A percentile compares a stretch with the other conserved stretches of the same genome.
Conservation (phyloP, 2,888 invertebrate species). For the Apotomis turbidana region DNA sequence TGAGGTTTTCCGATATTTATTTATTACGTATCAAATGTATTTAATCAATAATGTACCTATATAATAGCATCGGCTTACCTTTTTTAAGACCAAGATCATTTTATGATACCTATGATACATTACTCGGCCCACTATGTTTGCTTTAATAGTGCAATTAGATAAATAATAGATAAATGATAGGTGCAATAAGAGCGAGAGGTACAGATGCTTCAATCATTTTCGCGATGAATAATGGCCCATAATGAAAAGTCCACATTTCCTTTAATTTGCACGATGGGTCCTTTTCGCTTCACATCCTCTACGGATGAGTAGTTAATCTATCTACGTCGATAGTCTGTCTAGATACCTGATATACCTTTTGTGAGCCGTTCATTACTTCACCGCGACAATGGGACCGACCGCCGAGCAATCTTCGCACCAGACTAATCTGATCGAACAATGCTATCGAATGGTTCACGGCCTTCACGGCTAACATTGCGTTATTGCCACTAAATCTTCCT, state of each 20-base stretch:
- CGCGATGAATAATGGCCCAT: no score
- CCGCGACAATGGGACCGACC: slow-evolving; percentile 48
- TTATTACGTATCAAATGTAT: no score
- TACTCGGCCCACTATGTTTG: no score
- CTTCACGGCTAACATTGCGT: slow-evolving; percentile 70
- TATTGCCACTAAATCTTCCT: slow-evolving; percentile 82
- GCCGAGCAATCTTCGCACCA: slow-evolving; percentile 60
- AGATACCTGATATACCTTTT: slow-evolving; percentile 32
- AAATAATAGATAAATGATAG: no score
- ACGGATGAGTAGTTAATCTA: not conserved
- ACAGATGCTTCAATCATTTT: no score
- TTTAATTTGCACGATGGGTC: not conserved
- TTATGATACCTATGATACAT: no score
- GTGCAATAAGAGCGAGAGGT: no score
- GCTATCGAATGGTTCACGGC: slow-evolving; percentile 69
- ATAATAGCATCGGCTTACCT: no score
- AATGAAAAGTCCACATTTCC: not conserved
- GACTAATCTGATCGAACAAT: slow-evolving; percentile 80
- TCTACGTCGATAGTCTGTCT: slow-evolving; percentile 12
- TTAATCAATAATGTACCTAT: no score
- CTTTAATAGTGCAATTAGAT: no score
- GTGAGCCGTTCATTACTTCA: slow-evolving; percentile 51
- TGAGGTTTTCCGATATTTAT: no score
- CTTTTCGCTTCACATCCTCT: not conserved
- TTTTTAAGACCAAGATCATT: no score